A percentile compares a stretch with the other conserved stretches of the same genome.
phyloP scores from a whole-genome alignment of 2,113 vertebrate species.

The Chionodraco myersi region DNA sequence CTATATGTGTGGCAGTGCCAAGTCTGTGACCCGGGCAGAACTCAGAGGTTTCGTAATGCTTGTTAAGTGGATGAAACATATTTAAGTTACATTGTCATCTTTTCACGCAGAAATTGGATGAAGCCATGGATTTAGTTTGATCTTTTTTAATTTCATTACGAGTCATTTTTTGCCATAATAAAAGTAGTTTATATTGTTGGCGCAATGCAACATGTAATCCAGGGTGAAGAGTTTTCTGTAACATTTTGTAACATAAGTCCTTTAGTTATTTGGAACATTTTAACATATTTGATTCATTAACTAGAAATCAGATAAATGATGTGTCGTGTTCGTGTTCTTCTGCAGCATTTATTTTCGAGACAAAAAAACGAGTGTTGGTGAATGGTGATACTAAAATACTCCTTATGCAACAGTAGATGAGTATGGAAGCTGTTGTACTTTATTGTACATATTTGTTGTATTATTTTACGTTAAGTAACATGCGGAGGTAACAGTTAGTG shows the following conservation, averaged over 20 bases:
- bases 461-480: background rate
- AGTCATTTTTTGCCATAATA: background rate
- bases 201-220: slow-evolving; percentile 17
- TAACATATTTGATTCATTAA: background rate
- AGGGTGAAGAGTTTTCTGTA: background rate
- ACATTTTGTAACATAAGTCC: background rate
- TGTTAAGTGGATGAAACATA: slow-evolving; percentile 8
- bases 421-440: too few relatives aligned
- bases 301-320: too few relatives aligned
- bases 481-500: background rate
- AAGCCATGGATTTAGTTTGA: background rate
- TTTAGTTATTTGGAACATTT: background rate
- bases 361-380: too few relatives aligned
- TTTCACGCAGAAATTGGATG: background rate
- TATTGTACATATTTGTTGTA: too few relatives aligned
- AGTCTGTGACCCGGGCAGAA: slow-evolving; percentile 25
- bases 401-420: too few relatives aligned
- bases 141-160: background rate
- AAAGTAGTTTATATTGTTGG: background rate
- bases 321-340: background rate
- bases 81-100: background rate
- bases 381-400: too few relatives aligned
- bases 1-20: slow-evolving; percentile 61
- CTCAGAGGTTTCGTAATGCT: slow-evolving; percentile 67
- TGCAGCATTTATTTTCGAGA: background rate